phyloP scores from a whole-genome alignment of 2,888 invertebrate genomes.

The Drosophila prostipennis region DNA sequence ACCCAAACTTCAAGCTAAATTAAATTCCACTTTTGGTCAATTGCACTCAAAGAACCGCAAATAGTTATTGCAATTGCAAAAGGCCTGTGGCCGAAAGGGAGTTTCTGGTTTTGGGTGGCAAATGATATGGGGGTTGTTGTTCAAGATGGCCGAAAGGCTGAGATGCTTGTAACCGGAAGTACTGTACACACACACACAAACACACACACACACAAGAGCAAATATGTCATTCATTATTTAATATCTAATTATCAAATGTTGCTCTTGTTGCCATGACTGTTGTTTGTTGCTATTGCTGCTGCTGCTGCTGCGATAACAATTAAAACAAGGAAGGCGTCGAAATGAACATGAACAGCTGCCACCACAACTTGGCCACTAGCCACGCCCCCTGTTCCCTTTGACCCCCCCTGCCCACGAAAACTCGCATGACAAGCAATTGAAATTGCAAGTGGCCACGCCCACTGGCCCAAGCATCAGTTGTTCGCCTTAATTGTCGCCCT shows the following conservation, averaged over 20 bases:
- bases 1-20: slow-evolving; percentile 58
- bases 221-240: slow-evolving; percentile 74
- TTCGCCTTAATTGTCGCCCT: slow-evolving; percentile 36
- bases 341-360: slow-evolving; percentile 59
- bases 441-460: slow-evolving; percentile 63
- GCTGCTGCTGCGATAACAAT: slow-evolving; percentile 61
- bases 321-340: slow-evolving; percentile 77
- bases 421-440: slow-evolving; percentile 56
- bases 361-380: slow-evolving; percentile 35
- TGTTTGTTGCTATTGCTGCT: slow-evolving; percentile 11
- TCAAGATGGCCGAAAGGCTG: slow-evolving; percentile 46
- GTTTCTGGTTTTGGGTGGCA: neutral
- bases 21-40: slow-evolving; percentile 68
- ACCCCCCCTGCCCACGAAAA: slow-evolving; percentile 5
- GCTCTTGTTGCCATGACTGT: slow-evolving; percentile 20
- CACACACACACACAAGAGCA: slow-evolving; percentile 16
- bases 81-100: slow-evolving; percentile 8
- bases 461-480: slow-evolving; percentile 47
- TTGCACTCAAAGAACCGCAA: slow-evolving; percentile 55
- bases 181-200: neutral
- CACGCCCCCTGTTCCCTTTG: neutral
- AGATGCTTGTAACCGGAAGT: slow-evolving; percentile 44
- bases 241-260: slow-evolving; percentile 68
- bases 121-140: neutral
- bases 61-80: slow-evolving; percentile 70